These are phyloP conservation scores for Dryadula phaetusa DNA, from an alignment of 2,888 invertebrate genomes.

Conservation along the genomic window DNA sequence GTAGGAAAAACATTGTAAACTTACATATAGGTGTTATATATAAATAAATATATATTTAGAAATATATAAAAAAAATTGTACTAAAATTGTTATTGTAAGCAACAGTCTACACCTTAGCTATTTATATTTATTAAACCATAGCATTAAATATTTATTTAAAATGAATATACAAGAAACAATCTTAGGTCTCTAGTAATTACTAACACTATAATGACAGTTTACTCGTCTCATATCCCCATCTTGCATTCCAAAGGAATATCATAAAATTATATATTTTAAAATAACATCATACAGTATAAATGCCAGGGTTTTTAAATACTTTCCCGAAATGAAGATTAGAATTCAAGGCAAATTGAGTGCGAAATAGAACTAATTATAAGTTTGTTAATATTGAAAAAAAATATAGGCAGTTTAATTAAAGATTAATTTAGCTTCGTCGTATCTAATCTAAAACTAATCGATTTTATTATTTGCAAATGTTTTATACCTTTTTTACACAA, in stretches of 20 bases:
- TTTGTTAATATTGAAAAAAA: slow-evolving; percentile 14
- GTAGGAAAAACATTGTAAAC: no score
- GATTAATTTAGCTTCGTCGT: not conserved
- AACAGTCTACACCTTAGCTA: not conserved
- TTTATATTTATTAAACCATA: not conserved
- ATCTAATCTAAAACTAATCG: not conserved
- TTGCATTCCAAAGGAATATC: slow-evolving; percentile 10
- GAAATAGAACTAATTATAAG: slow-evolving; percentile 20
- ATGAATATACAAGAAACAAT: slow-evolving; percentile 20
- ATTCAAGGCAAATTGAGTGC: slow-evolving; percentile 19
- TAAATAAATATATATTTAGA: no score
- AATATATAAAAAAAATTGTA: no score
- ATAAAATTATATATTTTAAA: slow-evolving; percentile 27
- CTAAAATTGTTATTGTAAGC: no score
- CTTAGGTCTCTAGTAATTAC: slow-evolving; percentile 12
- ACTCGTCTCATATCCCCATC: not conserved
- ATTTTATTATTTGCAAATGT: not conserved
- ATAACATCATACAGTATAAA: slow-evolving; percentile 22
- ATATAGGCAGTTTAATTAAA: not conserved
- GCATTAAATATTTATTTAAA: slow-evolving; percentile 5
- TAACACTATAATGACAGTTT: slow-evolving; percentile 16
- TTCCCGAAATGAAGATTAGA: slow-evolving; percentile 7
- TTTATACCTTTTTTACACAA: not conserved
- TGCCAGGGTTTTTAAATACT: slow-evolving; percentile 19
- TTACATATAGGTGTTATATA: no score